Percentiles rank a stretch among this genome's conserved stretches.
Evolutionary conservation across 1,140 invertebrate species (phyloP).

Genomic region (Drosophila obscura): DNA sequence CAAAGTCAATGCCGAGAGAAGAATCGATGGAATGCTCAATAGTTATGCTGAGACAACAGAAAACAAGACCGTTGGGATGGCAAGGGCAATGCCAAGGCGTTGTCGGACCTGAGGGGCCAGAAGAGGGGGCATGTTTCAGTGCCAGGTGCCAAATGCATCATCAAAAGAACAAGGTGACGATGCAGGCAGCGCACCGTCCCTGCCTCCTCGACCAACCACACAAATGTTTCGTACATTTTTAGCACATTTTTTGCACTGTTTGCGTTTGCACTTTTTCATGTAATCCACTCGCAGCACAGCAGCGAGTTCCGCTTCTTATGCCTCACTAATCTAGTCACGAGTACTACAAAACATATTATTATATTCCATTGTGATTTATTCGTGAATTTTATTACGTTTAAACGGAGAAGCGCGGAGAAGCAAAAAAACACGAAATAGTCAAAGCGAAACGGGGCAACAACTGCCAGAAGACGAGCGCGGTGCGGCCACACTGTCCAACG

Average conservation of each 20-base stretch:
- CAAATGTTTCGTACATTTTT: constrained; percentile 71
- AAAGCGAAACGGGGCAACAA: constrained; percentile 50
- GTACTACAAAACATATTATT: no score
- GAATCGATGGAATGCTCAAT: constrained; percentile 74
- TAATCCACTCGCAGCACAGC: constrained; percentile 8
- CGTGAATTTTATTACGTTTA: no score
- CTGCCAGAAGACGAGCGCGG: constrained; percentile 45
- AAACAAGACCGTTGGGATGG: constrained; percentile 14
- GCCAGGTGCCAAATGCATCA: constrained; percentile 77
- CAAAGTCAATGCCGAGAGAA: constrained; percentile 25
- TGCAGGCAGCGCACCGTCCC: constrained; percentile 10
- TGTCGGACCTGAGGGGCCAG: not conserved
- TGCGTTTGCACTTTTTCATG: constrained; percentile 25
- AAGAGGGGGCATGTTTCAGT: constrained; percentile 23
- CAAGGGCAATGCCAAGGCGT: not conserved
- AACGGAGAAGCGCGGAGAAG: constrained; percentile 3
- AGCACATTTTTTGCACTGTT: constrained; percentile 69
- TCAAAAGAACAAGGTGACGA: constrained; percentile 17
- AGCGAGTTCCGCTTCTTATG: no score
- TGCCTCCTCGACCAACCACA: not conserved
- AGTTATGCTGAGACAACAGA: constrained; percentile 66
- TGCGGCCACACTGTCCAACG: constrained; percentile 54
- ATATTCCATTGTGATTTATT: no score
- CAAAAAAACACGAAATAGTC: constrained; percentile 33
- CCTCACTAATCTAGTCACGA: no score